Base-by-base conservation (phyloP, 1,140 invertebrate genomes). In the Drosophila insularis region DNA sequence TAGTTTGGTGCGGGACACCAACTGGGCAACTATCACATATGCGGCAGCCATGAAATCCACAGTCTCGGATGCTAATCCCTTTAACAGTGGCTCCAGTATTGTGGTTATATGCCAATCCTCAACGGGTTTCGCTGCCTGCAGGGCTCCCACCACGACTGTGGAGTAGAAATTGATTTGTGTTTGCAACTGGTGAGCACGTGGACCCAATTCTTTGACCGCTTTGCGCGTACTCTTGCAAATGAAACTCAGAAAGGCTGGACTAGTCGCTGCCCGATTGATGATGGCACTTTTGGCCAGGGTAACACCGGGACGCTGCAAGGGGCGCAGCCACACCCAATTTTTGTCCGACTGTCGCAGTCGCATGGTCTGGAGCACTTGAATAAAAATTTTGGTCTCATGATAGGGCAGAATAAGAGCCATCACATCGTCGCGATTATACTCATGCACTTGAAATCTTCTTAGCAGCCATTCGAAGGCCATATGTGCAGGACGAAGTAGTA, bases 391-490 rank as follows among this genome's bases (percentile, higher is more conserved):
- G 14, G 97, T 97, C 80, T 98, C 96, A 92, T 98, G 97, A 90
- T 98, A 99, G 0, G 98, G 98, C 46, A 99, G 90, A 61, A 97
- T 95, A 43, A 97, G 92, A 69, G 95, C 93, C 69, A 99, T 92
- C 37, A 98, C 94, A 1, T 95, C 94, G 89, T 96, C 95, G 63
- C 94, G 94, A 89, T 99, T 99, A 89, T 96, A 99, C 58, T 96
- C 93, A 82, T 99, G 96, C 70, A 99, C 96, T 55, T 96, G 94
- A 91, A 96, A 99, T 81, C 98, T 95, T 71, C 96, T 94, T 55
- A 99, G 94, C 2, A 99, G 93, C 98, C 98, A 99, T 94, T 99
- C 98, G 23, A 99, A 91, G 19, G 96, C 95, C 94, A 98, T 97
- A 65, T 98, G 97, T 8, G 97, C 94, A 11, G 96, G 94, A 87